Evolutionary conservation across 2,113 vertebrate genomes (phyloP).

Genomic region (Cololabis saira): DNA sequence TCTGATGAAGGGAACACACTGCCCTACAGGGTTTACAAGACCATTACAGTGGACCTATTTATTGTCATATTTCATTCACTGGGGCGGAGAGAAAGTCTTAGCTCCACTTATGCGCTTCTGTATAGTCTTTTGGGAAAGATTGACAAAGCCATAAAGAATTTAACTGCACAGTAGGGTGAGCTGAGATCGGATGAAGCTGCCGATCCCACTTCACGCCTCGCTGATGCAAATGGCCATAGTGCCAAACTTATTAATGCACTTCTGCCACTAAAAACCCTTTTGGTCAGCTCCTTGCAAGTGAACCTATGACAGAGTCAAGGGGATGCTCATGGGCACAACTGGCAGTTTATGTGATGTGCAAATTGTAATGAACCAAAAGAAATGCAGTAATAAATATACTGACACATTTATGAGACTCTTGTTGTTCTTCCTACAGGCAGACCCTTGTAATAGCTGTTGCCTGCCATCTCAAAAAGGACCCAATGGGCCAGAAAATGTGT

Average conservation of each 20-base stretch:
- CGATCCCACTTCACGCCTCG: no score
- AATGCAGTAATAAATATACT: conserved; percentile 35
- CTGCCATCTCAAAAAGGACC: conserved; percentile 42
- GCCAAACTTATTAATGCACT: no score
- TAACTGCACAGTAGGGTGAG: no score
- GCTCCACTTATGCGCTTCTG: no score
- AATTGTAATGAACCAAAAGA: conserved; percentile 9
- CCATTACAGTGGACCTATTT: conserved; percentile 1
- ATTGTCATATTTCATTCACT: background rate
- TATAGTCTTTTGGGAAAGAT: no score
- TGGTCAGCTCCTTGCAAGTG: background rate
- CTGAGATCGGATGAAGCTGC: no score
- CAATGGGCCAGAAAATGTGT: conserved; percentile 63
- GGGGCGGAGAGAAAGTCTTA: background rate
- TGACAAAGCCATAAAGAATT: no score
- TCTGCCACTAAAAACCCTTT: background rate
- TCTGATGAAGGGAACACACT: background rate
- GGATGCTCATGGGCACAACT: background rate
- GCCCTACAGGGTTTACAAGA: background rate
- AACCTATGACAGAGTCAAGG: background rate
- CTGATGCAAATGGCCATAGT: no score
- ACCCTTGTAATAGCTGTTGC: conserved; percentile 31
- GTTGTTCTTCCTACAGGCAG: conserved; percentile 27
- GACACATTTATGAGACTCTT: conserved; percentile 42
- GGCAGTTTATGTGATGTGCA: conserved; percentile 10